Percentiles rank a stretch among this genome's conserved stretches.
phyloP scores from a whole-genome alignment of 2,888 invertebrate species.

The Drosophila macrospina region DNA sequence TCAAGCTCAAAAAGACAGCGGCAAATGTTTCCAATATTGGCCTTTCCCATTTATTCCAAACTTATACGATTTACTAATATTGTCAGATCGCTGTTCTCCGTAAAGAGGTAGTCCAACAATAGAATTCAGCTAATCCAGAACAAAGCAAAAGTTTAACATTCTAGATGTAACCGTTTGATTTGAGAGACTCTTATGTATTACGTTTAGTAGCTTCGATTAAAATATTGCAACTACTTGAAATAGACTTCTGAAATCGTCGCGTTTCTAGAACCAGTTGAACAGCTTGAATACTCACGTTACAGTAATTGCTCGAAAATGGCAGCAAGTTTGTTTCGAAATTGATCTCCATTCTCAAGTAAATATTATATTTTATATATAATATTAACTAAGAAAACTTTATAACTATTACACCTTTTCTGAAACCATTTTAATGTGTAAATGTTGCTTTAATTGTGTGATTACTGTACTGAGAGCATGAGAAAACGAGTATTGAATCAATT shows the following conservation, averaged over 20 bases:
- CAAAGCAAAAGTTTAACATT: neutral
- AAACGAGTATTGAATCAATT: neutral
- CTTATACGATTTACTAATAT: slow-evolving; percentile 44
- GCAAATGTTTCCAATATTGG: slow-evolving; percentile 42
- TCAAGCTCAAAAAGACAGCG: slow-evolving; percentile 35
- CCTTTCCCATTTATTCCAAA: slow-evolving; percentile 61
- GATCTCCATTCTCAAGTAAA: neutral
- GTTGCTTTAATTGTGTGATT: neutral
- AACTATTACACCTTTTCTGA: no score
- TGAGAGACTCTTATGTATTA: neutral
- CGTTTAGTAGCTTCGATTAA: slow-evolving; percentile 1
- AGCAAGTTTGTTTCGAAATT: neutral
- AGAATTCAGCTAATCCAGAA: slow-evolving; percentile 53
- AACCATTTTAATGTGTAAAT: neutral
- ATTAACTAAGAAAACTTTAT: no score
- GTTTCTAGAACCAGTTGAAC: slow-evolving; percentile 21
- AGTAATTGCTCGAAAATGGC: neutral
- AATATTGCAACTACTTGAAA: neutral
- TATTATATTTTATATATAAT: no score
- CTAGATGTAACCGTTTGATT: no score
- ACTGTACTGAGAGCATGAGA: neutral
- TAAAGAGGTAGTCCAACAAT: slow-evolving; percentile 51
- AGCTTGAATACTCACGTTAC: neutral
- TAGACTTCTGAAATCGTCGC: neutral
- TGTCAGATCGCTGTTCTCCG: slow-evolving; percentile 50